Evolutionary conservation across 1,140 invertebrate genomes (phyloP), one percentile per base, ranked within the genome.

Genomic region (Hypsibius dujardini): DNA sequence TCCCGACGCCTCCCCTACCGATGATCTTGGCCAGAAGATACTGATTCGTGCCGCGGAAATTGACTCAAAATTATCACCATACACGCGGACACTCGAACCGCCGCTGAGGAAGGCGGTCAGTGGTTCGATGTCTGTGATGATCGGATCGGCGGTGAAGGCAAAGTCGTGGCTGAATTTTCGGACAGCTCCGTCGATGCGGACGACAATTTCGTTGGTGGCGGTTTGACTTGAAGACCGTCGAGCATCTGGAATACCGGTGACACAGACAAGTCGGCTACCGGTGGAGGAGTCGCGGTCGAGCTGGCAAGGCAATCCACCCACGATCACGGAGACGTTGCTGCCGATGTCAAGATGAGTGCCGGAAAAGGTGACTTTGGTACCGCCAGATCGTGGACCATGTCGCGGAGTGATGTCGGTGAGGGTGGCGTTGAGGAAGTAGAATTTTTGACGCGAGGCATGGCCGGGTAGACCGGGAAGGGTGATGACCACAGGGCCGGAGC

Each of bases 261-360:
- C 84, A 78, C 92, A 95, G 47, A 88, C 88, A 50, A 95, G 81
- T 75, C 90, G 84, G 45, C 86, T 87, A 73, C 89, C 92, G n/a
- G 90, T 90, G 3, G 89, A 89, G 79, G 75, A 71, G 12, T 75
- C 76, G 72, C 86, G 84, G 77, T 94, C 91, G 2, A 95, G 89
- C 74, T 84, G 81, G 80, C 95, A 98, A 1, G 88, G 85, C 70
- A 92, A 82, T 74, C 92, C 87, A 80, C 95, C 93, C 3, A 98
- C 80, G 78, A 85, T 89, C 0, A 93, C 91, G 1, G 85, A 85
- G 72, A 93, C 88, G 73, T 85, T 86, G 47, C 90, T 92, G 1
- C 95, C 95, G 77, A 96, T 92, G 77, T 97, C 94, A 67, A 98
- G 80, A 80, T 94, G 88, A 74, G 87, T 85, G 28, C 95, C 95